Conservation (phyloP, 2,888 invertebrate species). For the Lepidochrysops patricia region DNA sequence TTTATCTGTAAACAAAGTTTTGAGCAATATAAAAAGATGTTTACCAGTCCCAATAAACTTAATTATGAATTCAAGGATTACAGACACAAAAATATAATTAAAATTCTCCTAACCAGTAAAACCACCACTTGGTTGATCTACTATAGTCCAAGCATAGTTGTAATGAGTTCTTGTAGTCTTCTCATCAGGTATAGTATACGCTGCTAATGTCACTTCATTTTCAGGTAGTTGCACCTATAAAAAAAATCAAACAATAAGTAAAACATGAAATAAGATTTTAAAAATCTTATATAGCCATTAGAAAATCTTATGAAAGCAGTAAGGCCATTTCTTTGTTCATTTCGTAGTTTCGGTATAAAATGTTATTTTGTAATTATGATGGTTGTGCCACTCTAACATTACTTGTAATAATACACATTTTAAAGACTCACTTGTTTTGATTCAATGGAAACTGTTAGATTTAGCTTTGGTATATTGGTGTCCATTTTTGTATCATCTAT, state of each 20-base stretch:
- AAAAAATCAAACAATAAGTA: conserved; percentile 5
- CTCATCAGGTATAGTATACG: conserved; percentile 86
- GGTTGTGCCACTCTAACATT: too few relatives aligned
- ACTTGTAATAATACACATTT: background rate
- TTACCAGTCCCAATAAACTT: too few relatives aligned
- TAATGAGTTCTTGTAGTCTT: conserved; percentile 82
- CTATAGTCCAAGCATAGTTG: conserved; percentile 90
- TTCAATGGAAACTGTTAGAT: conserved; percentile 81
- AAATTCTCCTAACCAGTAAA: conserved; percentile 55
- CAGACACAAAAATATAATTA: background rate
- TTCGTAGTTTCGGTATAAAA: too few relatives aligned
- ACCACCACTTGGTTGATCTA: conserved; percentile 88
- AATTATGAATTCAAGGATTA: too few relatives aligned
- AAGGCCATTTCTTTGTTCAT: too few relatives aligned
- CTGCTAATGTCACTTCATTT: conserved; percentile 87
- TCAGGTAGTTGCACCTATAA: conserved; percentile 79
- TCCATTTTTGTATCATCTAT: conserved; percentile 41
- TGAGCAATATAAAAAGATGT: too few relatives aligned
- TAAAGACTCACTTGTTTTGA: conserved; percentile 79
- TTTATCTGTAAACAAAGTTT: too few relatives aligned
- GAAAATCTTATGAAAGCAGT: too few relatives aligned
- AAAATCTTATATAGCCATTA: too few relatives aligned
- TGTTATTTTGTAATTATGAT: too few relatives aligned
- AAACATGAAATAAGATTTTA: too few relatives aligned
- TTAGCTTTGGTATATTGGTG: conserved; percentile 70